Evolutionary conservation across 2,113 vertebrate species (phyloP), one percentile per base, ranked within the genome.

Genomic region (Alligator mississippiensis): DNA sequence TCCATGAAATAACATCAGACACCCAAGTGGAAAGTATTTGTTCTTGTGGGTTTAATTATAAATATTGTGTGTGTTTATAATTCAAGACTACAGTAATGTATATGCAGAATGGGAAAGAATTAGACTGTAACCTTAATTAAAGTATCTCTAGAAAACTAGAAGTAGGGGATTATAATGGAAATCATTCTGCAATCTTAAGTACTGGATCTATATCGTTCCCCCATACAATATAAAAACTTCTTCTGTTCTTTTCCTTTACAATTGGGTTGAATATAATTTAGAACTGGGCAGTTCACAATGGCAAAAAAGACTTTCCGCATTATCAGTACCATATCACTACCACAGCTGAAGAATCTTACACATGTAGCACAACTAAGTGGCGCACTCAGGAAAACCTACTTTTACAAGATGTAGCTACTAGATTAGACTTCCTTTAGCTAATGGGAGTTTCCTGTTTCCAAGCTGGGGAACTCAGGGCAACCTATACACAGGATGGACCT

Each of bases 381-480:
- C 1, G 5, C 84, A 79, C 0, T 0, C 17, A 85, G 93, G 86
- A 95, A 90, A 90, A 2, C 5, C 75, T 58, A 24, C 47, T 47
- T 47, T 47, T 47, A 47, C 47, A 47, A 47, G 47, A 47, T 47
- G 9, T 47, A 47, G 47, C 47, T 47, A 47, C n/a, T 0, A 0
- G 68, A n/a, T 61, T 21, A 92, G 81, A 62, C 80, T 85, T 74
- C 47, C 47, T 5, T 55, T 87, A 90, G 88, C 88, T 96, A 47
- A 88, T 58, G 84, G 68, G 85, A 21, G 95, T 95, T 82, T 94
- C 68, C 63, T 0, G 0, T 88, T 9, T 47, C 47, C 47, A 47
- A 47, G 47, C 47, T 47, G 7, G 47, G 47, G 47, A 47, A 47
- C 47, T 47, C 47, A 47, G 47, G 47, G 47, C 47, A 47, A 9